Conservation (phyloP, 2,888 invertebrate genomes). For the Clitarchus hookeri region DNA sequence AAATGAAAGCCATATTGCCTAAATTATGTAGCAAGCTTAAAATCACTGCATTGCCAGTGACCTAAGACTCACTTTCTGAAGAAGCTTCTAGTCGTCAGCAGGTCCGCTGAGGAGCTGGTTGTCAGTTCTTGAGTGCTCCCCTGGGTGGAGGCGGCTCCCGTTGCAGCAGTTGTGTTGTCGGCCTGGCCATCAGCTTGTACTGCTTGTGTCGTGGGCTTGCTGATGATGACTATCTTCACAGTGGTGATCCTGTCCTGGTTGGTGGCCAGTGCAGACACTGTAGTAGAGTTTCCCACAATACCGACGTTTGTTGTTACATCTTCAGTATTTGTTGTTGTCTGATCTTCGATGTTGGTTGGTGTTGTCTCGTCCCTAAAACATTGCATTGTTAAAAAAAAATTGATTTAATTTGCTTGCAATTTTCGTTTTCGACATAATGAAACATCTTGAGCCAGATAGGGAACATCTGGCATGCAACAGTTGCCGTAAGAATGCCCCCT, state of each 20-base stretch:
- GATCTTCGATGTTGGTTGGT: neutral
- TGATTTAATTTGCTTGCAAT: no score
- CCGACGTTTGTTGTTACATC: neutral
- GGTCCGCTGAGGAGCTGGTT: neutral
- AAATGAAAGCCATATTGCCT: no score
- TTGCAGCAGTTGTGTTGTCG: neutral
- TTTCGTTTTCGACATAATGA: no score
- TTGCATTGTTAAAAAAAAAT: no score
- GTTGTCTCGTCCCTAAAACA: neutral
- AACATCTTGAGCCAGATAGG: no score
- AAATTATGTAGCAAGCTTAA: no score
- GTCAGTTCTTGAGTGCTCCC: neutral
- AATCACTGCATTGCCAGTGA: no score
- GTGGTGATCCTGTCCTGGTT: constrained; percentile 20
- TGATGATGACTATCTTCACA: constrained; percentile 18
- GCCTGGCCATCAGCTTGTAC: neutral
- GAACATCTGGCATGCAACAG: no score
- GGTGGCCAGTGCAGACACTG: neutral
- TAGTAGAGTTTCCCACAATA: neutral
- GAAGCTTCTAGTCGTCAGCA: neutral
- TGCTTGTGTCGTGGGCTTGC: neutral
- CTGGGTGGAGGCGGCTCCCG: neutral
- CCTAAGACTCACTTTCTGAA: constrained; percentile 16
- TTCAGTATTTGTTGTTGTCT: neutral
- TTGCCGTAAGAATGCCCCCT: no score